phyloP scores from a whole-genome alignment of 2,888 invertebrate genomes.

The Noctua fimbriata region DNA sequence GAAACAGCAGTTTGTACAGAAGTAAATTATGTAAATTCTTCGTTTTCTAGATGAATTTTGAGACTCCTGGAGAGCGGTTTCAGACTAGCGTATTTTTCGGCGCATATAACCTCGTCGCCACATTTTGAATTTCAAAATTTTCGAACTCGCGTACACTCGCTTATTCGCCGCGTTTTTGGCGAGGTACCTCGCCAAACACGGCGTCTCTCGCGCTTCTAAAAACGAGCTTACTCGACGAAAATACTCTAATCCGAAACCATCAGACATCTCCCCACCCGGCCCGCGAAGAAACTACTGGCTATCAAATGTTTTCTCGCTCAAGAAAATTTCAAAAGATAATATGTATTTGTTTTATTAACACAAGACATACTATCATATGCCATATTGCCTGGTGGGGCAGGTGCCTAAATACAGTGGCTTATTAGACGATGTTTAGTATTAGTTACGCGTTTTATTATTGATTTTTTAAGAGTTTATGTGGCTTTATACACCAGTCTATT shows the following conservation, averaged over 20 bases:
- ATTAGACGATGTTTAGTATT: background rate
- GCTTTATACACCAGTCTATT: conserved; percentile 13
- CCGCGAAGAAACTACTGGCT: background rate
- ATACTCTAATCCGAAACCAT: background rate
- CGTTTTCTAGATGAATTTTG: background rate
- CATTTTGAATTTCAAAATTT: background rate
- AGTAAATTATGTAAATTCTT: conserved; percentile 11
- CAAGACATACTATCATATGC: background rate
- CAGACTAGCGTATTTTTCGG: background rate
- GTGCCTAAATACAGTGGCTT: background rate
- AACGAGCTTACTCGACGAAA: background rate
- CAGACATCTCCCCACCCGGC: background rate
- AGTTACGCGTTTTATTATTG: background rate
- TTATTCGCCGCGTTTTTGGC: background rate
- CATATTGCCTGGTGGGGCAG: background rate
- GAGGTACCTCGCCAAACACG: background rate
- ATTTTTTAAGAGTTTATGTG: conserved; percentile 7
- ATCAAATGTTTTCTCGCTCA: background rate
- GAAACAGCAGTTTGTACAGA: conserved; percentile 10
- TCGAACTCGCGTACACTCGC: background rate
- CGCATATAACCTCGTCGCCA: background rate
- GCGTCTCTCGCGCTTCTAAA: background rate
- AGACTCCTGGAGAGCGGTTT: background rate
- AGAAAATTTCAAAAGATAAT: background rate
- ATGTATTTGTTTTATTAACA: background rate